phyloP scores from a whole-genome alignment of 2,797 vertebrate genomes.

The Lepilemur ruficaudatus region DNA sequence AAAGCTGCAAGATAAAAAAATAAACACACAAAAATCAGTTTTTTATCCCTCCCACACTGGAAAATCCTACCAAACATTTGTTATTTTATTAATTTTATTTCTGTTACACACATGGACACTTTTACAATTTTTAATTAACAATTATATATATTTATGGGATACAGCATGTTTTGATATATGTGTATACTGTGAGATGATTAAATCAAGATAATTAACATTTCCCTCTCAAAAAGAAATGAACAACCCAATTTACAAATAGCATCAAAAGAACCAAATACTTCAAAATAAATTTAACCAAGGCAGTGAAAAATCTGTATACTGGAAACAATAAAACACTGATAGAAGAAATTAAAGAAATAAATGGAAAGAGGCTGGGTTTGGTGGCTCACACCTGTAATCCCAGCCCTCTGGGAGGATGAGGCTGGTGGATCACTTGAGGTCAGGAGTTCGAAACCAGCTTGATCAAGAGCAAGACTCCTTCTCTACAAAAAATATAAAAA shows the following conservation, averaged over 20 bases:
- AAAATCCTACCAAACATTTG: background rate
- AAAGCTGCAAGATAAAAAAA: background rate
- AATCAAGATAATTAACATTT: background rate
- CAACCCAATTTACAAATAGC: background rate
- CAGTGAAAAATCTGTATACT: background rate
- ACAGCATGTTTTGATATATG: background rate
- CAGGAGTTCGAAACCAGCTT: background rate
- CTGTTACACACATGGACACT: background rate
- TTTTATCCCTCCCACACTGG: background rate
- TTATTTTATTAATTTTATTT: background rate
- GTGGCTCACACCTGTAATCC: background rate
- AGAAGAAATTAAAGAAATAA: background rate
- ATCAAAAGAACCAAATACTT: background rate
- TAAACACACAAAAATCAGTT: background rate
- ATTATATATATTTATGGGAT: background rate
- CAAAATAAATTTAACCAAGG: background rate
- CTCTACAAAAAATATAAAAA: background rate
- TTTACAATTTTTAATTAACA: background rate
- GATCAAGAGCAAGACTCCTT: background rate
- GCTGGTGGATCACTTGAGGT: background rate
- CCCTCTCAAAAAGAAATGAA: background rate
- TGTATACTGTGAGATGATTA: background rate
- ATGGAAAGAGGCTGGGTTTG: background rate
- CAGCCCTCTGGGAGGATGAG: background rate
- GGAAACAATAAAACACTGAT: background rate